Evolutionary conservation across 1,140 invertebrate genomes (phyloP).

Genomic region (Archivesica marissinica): DNA sequence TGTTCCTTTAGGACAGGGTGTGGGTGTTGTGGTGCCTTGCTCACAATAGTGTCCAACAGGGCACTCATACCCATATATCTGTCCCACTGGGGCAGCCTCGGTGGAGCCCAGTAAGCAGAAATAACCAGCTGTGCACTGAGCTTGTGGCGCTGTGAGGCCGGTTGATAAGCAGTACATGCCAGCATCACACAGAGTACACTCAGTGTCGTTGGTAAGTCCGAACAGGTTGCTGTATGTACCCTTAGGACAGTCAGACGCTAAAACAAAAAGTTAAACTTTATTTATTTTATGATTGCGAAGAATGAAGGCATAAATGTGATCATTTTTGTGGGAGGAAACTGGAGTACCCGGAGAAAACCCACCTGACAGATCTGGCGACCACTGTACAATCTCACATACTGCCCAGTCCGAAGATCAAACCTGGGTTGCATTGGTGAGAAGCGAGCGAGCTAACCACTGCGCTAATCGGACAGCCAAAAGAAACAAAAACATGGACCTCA

Average conservation of each 20-base stretch:
- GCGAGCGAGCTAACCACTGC: too few species aligned
- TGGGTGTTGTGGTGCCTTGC: conserved; percentile 73
- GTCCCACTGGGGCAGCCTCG: conserved; percentile 69
- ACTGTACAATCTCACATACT: too few species aligned
- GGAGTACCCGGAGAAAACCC: too few species aligned
- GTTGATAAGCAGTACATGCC: conserved; percentile 78
- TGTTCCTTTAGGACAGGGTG: conserved; percentile 77
- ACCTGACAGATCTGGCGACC: too few species aligned
- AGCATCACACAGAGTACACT: conserved; percentile 78
- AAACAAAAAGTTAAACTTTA: too few species aligned
- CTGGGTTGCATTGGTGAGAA: too few species aligned
- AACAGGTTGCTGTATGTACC: conserved; percentile 81
- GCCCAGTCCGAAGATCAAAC: too few species aligned
- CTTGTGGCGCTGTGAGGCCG: conserved; percentile 70
- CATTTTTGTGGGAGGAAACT: too few species aligned
- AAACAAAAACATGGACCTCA: too few species aligned
- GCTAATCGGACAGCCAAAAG: too few species aligned
- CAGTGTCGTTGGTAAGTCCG: conserved; percentile 70
- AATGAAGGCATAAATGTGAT: too few species aligned
- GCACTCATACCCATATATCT: conserved; percentile 78
- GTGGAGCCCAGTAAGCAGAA: conserved; percentile 78
- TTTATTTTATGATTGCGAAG: too few species aligned
- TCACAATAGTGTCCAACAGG: conserved; percentile 80
- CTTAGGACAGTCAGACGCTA: conserved; percentile 73
- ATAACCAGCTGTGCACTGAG: conserved; percentile 76